Evolutionary conservation across 2,888 invertebrate genomes (phyloP), one percentile per base, ranked within the genome.

Genomic region (Ichneumoninae sp.): DNA sequence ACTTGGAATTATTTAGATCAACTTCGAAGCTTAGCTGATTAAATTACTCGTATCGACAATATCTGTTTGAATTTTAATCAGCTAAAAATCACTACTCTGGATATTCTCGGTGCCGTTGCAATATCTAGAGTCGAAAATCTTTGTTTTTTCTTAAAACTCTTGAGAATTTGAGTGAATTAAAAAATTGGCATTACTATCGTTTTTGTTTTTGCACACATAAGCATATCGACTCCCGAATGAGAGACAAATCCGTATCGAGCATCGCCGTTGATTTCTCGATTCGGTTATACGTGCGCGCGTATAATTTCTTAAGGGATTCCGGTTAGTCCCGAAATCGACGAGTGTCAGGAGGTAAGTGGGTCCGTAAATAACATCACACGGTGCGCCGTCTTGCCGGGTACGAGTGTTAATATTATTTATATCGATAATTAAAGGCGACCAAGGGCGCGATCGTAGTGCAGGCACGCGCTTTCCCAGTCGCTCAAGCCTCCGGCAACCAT

Each of bases 331-430:
- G 86, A 84, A 76, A 83, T 82, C 84, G 83, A 74, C 84, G 84
- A 86, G 84, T 75, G 84, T 82, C 82, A 80, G 54, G 76, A 80
- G 77, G 68, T 79, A 84, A 82, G 86, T 80, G 83, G 82, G 80
- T 80, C 82, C 82, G 84, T 85, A 82, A 85, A 85, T 85, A 85
- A 82, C 79, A 76, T 84, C 79, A 80, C 82, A 82, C 80, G 79
- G 82, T 54, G 84, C 74, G 81, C 75, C 78, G 65, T 36, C 78
- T 82, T 74, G 40, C 83, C 77, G 86, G 44, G 79, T 83, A 85
- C 82, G 87, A 90, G 91, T 90, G 90, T 91, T 91, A 90, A 91
- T 90, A 89, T 91, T 91, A 91, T 91, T 91, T 91, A 91, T 91
- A 90, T 89, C 88, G 90, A 90, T 91, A 91, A 91, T 91, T 90